These are phyloP conservation scores for Nesogale talazaci DNA, from an alignment of 2,113 vertebrate genomes.

Conservation along the genomic window DNA sequence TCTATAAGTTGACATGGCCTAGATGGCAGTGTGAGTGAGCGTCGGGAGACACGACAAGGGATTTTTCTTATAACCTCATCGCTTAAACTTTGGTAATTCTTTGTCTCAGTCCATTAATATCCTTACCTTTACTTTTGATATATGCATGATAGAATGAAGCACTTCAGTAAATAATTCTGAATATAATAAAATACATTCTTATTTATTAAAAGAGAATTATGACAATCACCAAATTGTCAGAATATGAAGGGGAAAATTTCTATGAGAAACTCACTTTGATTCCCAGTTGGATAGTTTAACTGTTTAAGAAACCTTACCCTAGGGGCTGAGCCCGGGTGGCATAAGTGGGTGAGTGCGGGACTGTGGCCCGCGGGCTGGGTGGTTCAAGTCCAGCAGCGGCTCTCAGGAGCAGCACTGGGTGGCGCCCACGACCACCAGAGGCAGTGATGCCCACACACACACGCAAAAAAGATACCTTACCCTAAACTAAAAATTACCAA, in stretches of 20 bases:
- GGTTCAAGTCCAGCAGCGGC: no score
- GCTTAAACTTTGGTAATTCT: background rate
- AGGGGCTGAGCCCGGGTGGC: no score
- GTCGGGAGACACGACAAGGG: background rate
- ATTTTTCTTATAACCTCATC: background rate
- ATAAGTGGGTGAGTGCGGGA: no score
- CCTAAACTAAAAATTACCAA: background rate
- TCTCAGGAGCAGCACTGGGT: no score
- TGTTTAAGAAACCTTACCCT: background rate
- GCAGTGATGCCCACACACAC: no score
- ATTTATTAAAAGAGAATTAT: constrained; percentile 15
- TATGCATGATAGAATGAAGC: background rate
- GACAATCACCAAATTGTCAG: background rate
- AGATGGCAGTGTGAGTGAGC: no score
- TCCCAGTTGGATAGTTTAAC: background rate
- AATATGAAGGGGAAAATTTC: background rate
- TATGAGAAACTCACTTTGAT: background rate
- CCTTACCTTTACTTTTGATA: background rate
- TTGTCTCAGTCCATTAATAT: no score
- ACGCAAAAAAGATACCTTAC: constrained; percentile 1
- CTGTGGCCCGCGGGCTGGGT: no score
- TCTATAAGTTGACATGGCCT: no score
- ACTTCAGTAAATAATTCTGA: background rate
- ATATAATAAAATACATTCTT: background rate
- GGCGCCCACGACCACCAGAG: no score